Conservation (phyloP, 2,797 vertebrate species). For the Gouania willdenowi region DNA sequence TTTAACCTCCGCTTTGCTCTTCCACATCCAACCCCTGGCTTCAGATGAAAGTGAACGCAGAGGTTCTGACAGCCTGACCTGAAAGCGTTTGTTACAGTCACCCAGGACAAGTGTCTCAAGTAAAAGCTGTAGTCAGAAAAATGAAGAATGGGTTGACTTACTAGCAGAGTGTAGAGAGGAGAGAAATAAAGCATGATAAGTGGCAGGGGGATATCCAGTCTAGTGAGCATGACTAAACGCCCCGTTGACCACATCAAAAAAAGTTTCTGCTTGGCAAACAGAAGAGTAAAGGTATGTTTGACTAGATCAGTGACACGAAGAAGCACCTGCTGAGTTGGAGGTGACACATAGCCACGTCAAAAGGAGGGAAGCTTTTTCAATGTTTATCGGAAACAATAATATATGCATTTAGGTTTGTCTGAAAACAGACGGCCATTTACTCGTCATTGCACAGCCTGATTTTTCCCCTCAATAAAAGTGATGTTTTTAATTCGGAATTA, state of each 20-base stretch:
- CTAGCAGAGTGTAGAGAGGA: not conserved
- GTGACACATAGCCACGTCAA: not conserved
- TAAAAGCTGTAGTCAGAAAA: not conserved
- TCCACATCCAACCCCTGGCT: conserved; percentile 6
- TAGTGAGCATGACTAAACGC: conserved; percentile 36
- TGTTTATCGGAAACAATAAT: not conserved
- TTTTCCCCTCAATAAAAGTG: too few relatives aligned
- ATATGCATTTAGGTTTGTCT: too few relatives aligned
- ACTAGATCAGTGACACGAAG: not conserved
- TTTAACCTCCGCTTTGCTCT: conserved; percentile 41
- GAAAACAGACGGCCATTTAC: too few relatives aligned
- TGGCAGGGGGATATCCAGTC: conserved; percentile 21
- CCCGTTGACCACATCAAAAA: conserved; percentile 38
- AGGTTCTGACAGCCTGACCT: conserved; percentile 17
- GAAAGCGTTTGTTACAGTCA: conserved; percentile 2
- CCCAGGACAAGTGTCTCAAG: conserved; percentile 1
- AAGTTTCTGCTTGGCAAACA: conserved; percentile 1
- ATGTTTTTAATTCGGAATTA: too few relatives aligned
- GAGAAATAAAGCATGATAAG: conserved; percentile 2
- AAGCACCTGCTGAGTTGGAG: conserved; percentile 8
- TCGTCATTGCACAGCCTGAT: too few relatives aligned
- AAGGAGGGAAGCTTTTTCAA: not conserved
- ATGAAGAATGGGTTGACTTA: not conserved
- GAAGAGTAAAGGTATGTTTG: not conserved
- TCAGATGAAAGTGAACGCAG: conserved; percentile 24